Conservation (phyloP, 2,797 vertebrate species). For the Tolypeutes matacus region DNA sequence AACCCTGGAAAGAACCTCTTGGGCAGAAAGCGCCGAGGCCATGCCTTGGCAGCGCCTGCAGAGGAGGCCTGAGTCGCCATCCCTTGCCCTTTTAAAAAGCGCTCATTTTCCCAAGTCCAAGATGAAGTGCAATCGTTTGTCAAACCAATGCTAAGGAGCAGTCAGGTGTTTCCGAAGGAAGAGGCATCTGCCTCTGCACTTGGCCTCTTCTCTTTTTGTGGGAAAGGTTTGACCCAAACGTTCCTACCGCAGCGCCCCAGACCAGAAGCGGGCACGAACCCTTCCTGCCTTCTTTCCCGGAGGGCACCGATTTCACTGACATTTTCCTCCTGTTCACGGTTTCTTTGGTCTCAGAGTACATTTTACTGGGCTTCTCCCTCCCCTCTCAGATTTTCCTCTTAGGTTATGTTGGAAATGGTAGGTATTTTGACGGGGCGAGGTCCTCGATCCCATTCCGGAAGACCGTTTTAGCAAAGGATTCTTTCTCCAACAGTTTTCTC, state of each 20-base stretch:
- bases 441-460: not conserved
- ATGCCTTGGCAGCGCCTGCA: not conserved
- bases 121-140: conserved; percentile 21
- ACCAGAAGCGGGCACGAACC: not conserved
- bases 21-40: not conserved
- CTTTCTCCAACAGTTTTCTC: not conserved
- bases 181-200: not conserved
- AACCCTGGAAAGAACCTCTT: conserved; percentile 32
- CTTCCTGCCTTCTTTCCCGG: no score
- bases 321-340: not conserved
- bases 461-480: not conserved
- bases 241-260: not conserved
- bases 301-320: not conserved
- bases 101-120: not conserved
- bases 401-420: not conserved
- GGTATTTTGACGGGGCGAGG: not conserved
- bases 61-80: not conserved
- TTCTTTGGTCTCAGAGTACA: not conserved
- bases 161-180: not conserved
- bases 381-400: not conserved
- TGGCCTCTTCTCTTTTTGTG: not conserved
- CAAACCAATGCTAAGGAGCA: conserved; percentile 22
- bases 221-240: not conserved
- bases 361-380: not conserved
- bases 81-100: not conserved